Percentiles rank a stretch among this genome's conserved stretches.
These are phyloP conservation scores for Bombus confusus DNA, from an alignment of 1,140 invertebrate species.

Conservation along the genomic window DNA sequence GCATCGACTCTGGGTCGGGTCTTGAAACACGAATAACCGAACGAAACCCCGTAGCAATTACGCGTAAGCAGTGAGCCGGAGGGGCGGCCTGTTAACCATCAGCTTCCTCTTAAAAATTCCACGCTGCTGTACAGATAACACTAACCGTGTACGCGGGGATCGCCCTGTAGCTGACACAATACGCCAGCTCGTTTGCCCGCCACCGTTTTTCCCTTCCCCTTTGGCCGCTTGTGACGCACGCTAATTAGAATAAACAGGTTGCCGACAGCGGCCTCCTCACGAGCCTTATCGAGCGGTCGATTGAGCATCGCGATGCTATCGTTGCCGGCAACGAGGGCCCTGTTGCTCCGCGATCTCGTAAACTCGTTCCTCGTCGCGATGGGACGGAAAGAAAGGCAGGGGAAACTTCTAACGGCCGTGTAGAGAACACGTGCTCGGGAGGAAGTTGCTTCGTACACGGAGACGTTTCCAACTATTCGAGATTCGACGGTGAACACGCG, in stretches of 20 bases:
- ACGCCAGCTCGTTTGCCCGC: not conserved
- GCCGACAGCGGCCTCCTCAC: constrained; percentile 50
- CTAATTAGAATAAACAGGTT: constrained; percentile 68
- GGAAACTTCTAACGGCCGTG: not conserved
- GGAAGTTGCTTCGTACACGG: not conserved
- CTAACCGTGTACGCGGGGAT: not conserved
- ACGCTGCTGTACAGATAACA: constrained; percentile 23
- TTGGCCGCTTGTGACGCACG: constrained; percentile 10
- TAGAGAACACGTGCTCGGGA: constrained; percentile 45
- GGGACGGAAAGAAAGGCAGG: not conserved
- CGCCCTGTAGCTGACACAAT: constrained; percentile 5
- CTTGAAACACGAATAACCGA: not conserved
- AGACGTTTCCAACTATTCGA: constrained; percentile 18
- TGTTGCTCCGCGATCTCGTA: constrained; percentile 57
- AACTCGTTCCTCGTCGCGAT: constrained; percentile 52
- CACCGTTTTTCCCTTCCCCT: not conserved
- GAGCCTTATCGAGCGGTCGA: constrained; percentile 59
- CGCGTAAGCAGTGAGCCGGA: not conserved
- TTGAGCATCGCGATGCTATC: constrained; percentile 65
- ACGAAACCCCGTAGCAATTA: not conserved
- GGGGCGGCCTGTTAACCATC: not conserved
- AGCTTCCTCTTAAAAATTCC: constrained; percentile 10
- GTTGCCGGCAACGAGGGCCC: constrained; percentile 33
- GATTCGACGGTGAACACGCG: constrained; percentile 45
- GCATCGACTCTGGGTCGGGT: not conserved